Evolutionary conservation across 64 coral and sea anemone species (phyloP).

Genomic region (Porites lutea): DNA sequence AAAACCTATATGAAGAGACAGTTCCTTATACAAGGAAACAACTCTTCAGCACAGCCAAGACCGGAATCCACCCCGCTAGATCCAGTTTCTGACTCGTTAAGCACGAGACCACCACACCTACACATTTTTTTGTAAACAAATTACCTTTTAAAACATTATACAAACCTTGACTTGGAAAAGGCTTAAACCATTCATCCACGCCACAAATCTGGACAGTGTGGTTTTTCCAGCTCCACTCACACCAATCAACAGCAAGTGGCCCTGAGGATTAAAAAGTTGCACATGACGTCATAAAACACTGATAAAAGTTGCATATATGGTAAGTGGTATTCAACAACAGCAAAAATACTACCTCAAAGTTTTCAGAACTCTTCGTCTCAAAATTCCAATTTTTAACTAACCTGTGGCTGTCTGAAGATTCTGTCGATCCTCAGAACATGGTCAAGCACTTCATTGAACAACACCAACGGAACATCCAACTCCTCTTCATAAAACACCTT

Average conservation of each 20-base stretch:
- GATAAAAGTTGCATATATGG: not conserved
- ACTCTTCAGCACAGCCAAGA: no score
- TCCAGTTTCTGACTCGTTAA: no score
- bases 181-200: conserved; percentile 99
- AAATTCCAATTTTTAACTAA: not conserved
- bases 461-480: conserved; percentile 93
- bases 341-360: no score
- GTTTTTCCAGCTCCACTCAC: conserved; percentile 99
- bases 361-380: no score
- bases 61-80: no score
- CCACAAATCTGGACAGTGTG: conserved; percentile 97
- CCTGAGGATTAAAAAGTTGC: conserved; percentile 38
- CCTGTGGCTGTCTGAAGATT: conserved; percentile 98
- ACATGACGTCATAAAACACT: not conserved
- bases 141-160: not conserved
- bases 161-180: conserved; percentile 99
- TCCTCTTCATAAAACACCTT: conserved; percentile 99
- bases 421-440: conserved; percentile 99
- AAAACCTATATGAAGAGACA: no score
- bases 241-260: conserved; percentile 96
- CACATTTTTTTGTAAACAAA: no score
- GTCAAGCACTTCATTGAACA: conserved; percentile 98
- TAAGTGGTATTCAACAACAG: no score
- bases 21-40: no score
- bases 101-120: no score